phyloP scores from a whole-genome alignment of 2,888 invertebrate genomes.

The Epirrhoe alternata region DNA sequence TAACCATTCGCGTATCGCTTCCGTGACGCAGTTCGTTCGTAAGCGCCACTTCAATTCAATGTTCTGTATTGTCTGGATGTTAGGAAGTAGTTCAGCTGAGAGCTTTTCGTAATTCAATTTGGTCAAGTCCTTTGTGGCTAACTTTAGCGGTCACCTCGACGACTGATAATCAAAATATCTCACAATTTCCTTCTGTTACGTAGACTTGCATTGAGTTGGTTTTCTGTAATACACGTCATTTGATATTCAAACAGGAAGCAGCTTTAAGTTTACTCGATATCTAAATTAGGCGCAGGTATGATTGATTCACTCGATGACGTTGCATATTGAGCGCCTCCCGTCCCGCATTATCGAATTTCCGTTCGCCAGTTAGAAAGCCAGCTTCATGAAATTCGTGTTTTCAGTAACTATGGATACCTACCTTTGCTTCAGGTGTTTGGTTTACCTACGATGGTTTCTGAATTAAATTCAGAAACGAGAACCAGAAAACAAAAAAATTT shows the following conservation, averaged over 20 bases:
- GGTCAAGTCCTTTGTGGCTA: conserved; percentile 4
- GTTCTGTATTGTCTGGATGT: conserved; percentile 36
- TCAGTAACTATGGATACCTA: not conserved
- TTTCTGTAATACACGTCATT: conserved; percentile 4
- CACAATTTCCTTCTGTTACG: not conserved
- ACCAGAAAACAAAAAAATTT: too few species aligned
- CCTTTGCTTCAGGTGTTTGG: not conserved
- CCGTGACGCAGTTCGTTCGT: conserved; percentile 60
- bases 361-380: conserved; percentile 49
- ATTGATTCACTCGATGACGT: conserved; percentile 58
- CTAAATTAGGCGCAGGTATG: conserved; percentile 53
- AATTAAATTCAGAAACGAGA: too few species aligned
- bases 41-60: conserved; percentile 37
- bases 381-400: conserved; percentile 48
- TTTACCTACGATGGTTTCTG: not conserved
- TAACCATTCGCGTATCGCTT: conserved; percentile 65
- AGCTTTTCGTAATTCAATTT: conserved; percentile 26
- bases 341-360: conserved; percentile 67
- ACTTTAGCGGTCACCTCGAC: conserved; percentile 1
- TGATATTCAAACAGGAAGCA: conserved; percentile 13
- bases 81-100: conserved; percentile 30
- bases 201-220: not conserved
- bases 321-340: conserved; percentile 50
- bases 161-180: not conserved
- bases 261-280: conserved; percentile 35